Base-by-base conservation (phyloP, 2,113 vertebrate genomes). In the Triplophysa tibetana region DNA sequence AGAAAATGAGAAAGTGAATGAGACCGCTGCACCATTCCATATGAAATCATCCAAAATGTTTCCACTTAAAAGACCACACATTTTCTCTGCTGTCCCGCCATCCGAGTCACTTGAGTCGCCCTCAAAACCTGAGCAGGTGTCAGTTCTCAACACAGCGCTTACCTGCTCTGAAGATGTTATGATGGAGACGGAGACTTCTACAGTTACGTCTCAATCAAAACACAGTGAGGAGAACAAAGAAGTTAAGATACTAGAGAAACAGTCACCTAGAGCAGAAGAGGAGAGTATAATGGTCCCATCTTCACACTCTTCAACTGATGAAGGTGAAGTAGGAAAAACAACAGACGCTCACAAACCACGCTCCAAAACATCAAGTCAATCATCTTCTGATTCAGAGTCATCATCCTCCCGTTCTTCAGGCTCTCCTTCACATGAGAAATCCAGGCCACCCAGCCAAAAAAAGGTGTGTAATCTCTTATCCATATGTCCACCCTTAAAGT, bases 371-470 rank as follows among this genome's bases (percentile, higher is more conserved):
- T 86, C 87, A 50, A 84, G 85, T 38, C 78, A 83, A 50, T 92
- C 92, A 33, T 90, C 90, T 50, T 94, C 92, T 6, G 92, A 93
- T 82, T 92, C 91, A 66, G 89, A 89, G 64, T 91, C 91, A 1
- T 91, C 91, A 19, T 90, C 93, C 33, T 82, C 10, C 11, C 89
- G 86, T 8, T 91, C 91, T 33, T 87, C 83, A 3, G 87, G 84
- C 1, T 91, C 88, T 1, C 86, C 90, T 45, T 87, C 86, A 1
- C 63, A 54, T 24, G 81, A 85, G 26, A 88, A 90, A 82, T 82
- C 79, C 60, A 82, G 74, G 50, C 79, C 79, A 75, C 79, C 83
- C 54, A 78, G 17, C 78, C 79, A 88, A 79, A 79, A 87, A 78
- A 92, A 92, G 91, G 93, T 92, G 73, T 90, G 90, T 91, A 26